Evolutionary conservation across 2,888 invertebrate genomes (phyloP).

Genomic region (Ochropacha duplaris): DNA sequence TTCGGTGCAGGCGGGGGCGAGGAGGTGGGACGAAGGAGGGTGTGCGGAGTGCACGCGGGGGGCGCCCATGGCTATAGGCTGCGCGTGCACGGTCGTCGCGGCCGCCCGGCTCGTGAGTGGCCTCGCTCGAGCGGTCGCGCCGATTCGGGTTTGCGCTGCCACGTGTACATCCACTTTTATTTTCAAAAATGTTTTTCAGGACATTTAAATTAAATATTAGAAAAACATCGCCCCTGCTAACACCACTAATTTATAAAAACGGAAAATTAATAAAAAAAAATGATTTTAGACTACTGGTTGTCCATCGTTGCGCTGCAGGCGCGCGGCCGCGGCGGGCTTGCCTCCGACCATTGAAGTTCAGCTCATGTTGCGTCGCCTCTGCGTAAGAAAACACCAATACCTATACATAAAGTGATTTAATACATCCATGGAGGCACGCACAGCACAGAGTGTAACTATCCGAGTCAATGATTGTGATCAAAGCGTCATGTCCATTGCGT

Average conservation of each 20-base stretch:
- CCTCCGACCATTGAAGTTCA: constrained; percentile 19
- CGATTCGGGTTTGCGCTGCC: constrained; percentile 56
- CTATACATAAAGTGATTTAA: not conserved
- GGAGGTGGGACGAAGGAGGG: constrained; percentile 11
- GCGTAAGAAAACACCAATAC: constrained; percentile 22
- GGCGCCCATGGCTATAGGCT: constrained; percentile 74
- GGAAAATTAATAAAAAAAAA: constrained; percentile 15
- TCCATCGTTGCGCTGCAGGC: constrained; percentile 35
- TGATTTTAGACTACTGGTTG: constrained; percentile 28
- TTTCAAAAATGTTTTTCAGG: constrained; percentile 11
- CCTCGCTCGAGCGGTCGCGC: constrained; percentile 38
- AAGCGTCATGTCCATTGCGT: constrained; percentile 30
- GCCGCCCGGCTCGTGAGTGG: constrained; percentile 26
- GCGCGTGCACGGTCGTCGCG: constrained; percentile 54
- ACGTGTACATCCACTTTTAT: constrained; percentile 46
- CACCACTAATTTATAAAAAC: constrained; percentile 28
- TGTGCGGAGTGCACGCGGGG: constrained; percentile 58
- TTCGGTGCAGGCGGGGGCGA: constrained; percentile 42
- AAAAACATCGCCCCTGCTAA: constrained; percentile 36
- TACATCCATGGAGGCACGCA: not conserved
- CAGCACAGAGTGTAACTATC: constrained; percentile 16
- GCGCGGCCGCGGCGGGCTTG: too few species aligned
- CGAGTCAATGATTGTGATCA: constrained; percentile 41
- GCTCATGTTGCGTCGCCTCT: constrained; percentile 28
- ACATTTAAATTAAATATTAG: not conserved